A percentile compares a stretch with the other conserved stretches of the same genome.
phyloP scores from a whole-genome alignment of 1,140 invertebrate genomes.

The Meloidogyne hapla region DNA sequence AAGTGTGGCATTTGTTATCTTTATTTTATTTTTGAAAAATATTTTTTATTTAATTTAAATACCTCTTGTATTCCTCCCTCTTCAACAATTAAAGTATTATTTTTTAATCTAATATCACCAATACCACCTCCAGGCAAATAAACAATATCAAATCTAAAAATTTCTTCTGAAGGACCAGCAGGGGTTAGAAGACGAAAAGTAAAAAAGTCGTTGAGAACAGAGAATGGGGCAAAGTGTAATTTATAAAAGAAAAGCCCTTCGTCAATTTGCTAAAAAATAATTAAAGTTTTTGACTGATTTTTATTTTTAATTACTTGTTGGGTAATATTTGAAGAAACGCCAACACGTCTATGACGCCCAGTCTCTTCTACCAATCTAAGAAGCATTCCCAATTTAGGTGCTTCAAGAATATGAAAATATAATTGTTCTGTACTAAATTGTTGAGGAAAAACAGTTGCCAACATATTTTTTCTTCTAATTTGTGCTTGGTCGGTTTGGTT shows the following conservation, averaged over 20 bases:
- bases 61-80: constrained; percentile 53
- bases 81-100: constrained; percentile 58
- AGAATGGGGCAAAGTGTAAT: constrained; percentile 60
- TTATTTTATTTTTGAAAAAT: constrained; percentile 1
- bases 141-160: constrained; percentile 56
- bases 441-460: constrained; percentile 60
- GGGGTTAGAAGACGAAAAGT: constrained; percentile 58
- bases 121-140: constrained; percentile 55
- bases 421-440: constrained; percentile 49
- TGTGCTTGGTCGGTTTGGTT: constrained; percentile 55
- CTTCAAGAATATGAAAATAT: constrained; percentile 59
- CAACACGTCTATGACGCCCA: constrained; percentile 50
- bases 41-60: neutral
- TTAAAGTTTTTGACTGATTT: neutral
- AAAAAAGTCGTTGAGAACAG: constrained; percentile 62
- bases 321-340: constrained; percentile 63
- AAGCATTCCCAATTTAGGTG: constrained; percentile 61
- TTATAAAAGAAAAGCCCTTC: constrained; percentile 53
- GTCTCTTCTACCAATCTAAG: constrained; percentile 40
- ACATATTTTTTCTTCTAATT: constrained; percentile 46
- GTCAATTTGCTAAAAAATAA: constrained; percentile 55
- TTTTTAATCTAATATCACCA: constrained; percentile 53
- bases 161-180: constrained; percentile 52
- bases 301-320: constrained; percentile 46
- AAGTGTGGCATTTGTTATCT: constrained; percentile 60